Evolutionary conservation across 1,140 invertebrate genomes (phyloP).

Genomic region (Cecropterus lyciades): DNA sequence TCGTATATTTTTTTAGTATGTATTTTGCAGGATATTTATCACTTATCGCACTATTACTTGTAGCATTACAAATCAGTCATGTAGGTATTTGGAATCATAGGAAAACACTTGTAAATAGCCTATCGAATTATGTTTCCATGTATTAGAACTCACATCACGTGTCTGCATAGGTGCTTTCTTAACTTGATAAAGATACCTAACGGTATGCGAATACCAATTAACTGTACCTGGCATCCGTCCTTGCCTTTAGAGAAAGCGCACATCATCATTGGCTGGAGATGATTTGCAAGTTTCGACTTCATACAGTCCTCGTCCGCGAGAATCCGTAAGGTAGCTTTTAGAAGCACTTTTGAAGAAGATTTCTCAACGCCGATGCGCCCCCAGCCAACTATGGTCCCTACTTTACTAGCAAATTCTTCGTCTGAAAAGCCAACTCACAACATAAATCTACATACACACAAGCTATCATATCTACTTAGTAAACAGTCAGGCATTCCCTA

Average conservation of each 20-base stretch:
- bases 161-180: slow-evolving; percentile 2
- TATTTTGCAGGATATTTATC: no score
- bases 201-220: slow-evolving; percentile 29
- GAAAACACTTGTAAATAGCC: not conserved
- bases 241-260: slow-evolving; percentile 81
- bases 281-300: slow-evolving; percentile 69
- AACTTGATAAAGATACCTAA: slow-evolving; percentile 1
- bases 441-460: no score
- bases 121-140: not conserved
- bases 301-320: slow-evolving; percentile 67
- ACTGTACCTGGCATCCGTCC: slow-evolving; percentile 83
- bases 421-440: slow-evolving; percentile 41
- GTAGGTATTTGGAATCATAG: not conserved
- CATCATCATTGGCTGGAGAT: slow-evolving; percentile 81
- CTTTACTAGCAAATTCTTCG: slow-evolving; percentile 77
- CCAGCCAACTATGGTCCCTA: slow-evolving; percentile 87
- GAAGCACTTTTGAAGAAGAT: slow-evolving; percentile 80
- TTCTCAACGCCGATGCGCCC: slow-evolving; percentile 82
- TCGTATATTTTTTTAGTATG: no score
- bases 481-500: no score
- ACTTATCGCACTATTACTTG: no score
- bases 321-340: slow-evolving; percentile 83
- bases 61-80: not conserved
- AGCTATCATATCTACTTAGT: no score
- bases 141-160: not conserved